Conservation (phyloP, 2,113 vertebrate species). For the Monopterus albus region DNA sequence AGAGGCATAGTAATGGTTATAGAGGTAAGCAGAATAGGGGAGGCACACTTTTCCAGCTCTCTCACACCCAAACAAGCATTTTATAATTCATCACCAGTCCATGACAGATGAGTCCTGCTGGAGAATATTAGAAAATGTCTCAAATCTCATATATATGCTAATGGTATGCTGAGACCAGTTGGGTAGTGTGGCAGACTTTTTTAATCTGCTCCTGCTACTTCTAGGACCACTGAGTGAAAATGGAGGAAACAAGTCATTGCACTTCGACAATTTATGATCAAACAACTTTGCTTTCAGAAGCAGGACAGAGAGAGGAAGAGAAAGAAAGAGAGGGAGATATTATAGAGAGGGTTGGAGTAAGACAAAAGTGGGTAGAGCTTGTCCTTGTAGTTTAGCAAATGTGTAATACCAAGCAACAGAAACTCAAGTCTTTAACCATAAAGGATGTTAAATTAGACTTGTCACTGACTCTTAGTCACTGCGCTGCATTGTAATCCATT, state of each 20-base stretch:
- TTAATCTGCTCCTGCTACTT: conserved; percentile 93
- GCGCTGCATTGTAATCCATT: conserved; percentile 81
- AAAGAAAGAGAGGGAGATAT: conserved; percentile 82
- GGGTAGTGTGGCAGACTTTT: conserved; percentile 89
- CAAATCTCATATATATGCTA: conserved; percentile 99
- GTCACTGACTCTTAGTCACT: conserved; percentile 70
- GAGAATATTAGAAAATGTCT: conserved; percentile 99
- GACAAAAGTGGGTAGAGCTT: conserved; percentile 81
- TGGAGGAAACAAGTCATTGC: conserved; percentile 95
- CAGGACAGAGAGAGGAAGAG: conserved; percentile 79
- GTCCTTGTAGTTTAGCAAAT: conserved; percentile 90
- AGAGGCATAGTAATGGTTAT: conserved; percentile 76
- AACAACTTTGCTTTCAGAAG: conserved; percentile 90
- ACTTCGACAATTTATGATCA: conserved; percentile 96
- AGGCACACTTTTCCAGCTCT: conserved; percentile 78
- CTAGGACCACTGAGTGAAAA: conserved; percentile 91
- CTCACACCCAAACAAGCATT: conserved; percentile 94
- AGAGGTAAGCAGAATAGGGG: conserved; percentile 61
- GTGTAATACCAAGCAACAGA: conserved; percentile 90
- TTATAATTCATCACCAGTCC: conserved; percentile 99
- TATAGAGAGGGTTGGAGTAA: conserved; percentile 47
- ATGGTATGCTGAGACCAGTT: conserved; percentile 95
- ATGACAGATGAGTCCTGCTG: conserved; percentile 99
- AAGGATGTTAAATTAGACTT: conserved; percentile 89
- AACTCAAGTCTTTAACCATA: conserved; percentile 86